A percentile compares a stretch with the other conserved stretches of the same genome.
Evolutionary conservation across 1,140 invertebrate genomes (phyloP).

Genomic region (Lepidurus packardi): DNA sequence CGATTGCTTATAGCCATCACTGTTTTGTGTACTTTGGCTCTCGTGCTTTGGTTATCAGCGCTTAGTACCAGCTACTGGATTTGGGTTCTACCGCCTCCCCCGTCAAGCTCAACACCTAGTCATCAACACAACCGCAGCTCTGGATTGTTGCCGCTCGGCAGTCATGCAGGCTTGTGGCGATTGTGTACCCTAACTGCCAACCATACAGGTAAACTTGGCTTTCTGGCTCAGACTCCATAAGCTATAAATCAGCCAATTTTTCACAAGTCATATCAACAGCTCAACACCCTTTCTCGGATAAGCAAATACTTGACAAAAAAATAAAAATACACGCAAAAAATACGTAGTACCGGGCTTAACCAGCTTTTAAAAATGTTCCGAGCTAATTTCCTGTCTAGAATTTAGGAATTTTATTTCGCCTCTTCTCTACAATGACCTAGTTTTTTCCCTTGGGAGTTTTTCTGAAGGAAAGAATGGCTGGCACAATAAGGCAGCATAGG

Average conservation of each 20-base stretch:
- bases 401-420: background rate
- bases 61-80: background rate
- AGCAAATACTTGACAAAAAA: background rate
- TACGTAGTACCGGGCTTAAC: too few relatives aligned
- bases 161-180: conserved; percentile 28
- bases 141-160: conserved; percentile 24
- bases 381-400: background rate
- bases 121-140: conserved; percentile 14
- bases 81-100: background rate
- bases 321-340: background rate
- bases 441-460: background rate
- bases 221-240: background rate
- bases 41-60: conserved; percentile 22
- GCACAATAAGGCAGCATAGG: background rate
- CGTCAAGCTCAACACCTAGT: background rate
- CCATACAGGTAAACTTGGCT: background rate
- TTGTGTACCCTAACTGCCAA: background rate
- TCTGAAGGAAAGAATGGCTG: background rate
- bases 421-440: background rate
- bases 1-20: conserved; percentile 28
- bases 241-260: background rate
- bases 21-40: conserved; percentile 19
- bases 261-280: background rate
- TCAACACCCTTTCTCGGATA: background rate
- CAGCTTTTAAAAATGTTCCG: too few relatives aligned